Evolutionary conservation across 2,797 vertebrate genomes (phyloP), one percentile per base, ranked within the genome.

Genomic region (Pyrocephalus nanus): DNA sequence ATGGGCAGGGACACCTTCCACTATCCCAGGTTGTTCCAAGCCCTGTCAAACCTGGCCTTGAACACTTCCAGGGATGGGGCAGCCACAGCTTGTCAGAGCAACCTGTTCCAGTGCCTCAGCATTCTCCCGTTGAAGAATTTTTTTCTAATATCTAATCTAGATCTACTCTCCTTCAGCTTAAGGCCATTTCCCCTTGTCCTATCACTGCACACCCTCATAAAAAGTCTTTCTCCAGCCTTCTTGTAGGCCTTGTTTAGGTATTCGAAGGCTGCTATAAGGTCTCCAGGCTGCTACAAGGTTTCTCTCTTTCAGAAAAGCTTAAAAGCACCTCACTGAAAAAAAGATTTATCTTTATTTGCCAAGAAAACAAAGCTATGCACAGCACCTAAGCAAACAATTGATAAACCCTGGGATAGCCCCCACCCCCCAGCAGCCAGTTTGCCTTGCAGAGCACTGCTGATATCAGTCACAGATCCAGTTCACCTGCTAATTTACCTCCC

Each of bases 311-410:
- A 66, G 65, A 80, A 81, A 72, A 73, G 79, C 62, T 80, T 75
- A 72, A 69, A 85, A 70, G 3, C 38, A 82, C 34, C 54, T 71
- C 3, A 76, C 4, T 45, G 77, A 89, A 80, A 47, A 30, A 53
- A 69, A 86, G 36, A 42, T 42, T 80, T 88, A 75, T 67, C 78
- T 92, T 36, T 83, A 43, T 89, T 88, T 95, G 43, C 45, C 79
- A 88, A 57, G 88, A 88, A 91, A 93, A 90, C 89, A 94, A 83
- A 95, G 78, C 67, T 36, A 30, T 29, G 23, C 43, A n/a, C 19
- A 81, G 91, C 70, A 91, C 70, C 88, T 79, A 86, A 75, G 45
- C 43, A 81, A 91, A 92, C 21, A 62, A 78, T 0, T 29, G 26
- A 29, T 54, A 91, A 94, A 38, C 42, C 83, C 62, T 55, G 32